phyloP scores from a whole-genome alignment of 1,140 invertebrate genomes.

The Camponotus vicinus region DNA sequence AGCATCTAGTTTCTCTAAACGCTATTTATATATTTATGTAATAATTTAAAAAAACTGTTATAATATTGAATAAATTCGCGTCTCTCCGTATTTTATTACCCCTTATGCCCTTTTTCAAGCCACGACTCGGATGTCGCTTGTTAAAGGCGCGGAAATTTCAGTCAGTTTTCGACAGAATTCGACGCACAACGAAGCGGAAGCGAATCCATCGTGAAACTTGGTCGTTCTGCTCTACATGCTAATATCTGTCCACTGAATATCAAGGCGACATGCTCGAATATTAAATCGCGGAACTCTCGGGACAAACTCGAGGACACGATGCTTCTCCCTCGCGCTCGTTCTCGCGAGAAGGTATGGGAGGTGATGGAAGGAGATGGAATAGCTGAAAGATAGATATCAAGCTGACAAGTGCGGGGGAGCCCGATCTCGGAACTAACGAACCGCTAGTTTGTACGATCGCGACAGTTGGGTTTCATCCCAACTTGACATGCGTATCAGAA shows the following conservation, averaged over 20 bases:
- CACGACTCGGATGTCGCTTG: conserved; percentile 4
- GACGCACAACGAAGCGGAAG: conserved; percentile 59
- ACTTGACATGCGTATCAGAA: conserved; percentile 29
- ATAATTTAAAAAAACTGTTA: not conserved
- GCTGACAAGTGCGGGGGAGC: not conserved
- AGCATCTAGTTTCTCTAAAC: not conserved
- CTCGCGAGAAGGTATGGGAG: conserved; percentile 17
- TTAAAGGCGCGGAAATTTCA: conserved; percentile 61
- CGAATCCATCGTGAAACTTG: conserved; percentile 72
- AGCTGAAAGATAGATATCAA: conserved; percentile 10
- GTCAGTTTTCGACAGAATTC: conserved; percentile 36
- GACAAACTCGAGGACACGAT: conserved; percentile 34
- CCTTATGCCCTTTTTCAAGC: not conserved
- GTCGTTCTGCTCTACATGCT: conserved; percentile 65
- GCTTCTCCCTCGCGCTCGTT: not conserved
- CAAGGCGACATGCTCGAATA: conserved; percentile 72
- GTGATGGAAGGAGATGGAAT: not conserved
- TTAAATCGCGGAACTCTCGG: conserved; percentile 70
- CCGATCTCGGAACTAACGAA: conserved; percentile 59
- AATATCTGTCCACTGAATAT: conserved; percentile 76
- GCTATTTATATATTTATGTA: not conserved
- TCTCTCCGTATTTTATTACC: not conserved
- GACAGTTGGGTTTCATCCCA: conserved; percentile 27
- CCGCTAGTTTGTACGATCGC: conserved; percentile 45
- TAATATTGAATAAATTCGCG: not conserved